Evolutionary conservation across 2,113 vertebrate species (phyloP).

Genomic region (Catharus bicknelli): DNA sequence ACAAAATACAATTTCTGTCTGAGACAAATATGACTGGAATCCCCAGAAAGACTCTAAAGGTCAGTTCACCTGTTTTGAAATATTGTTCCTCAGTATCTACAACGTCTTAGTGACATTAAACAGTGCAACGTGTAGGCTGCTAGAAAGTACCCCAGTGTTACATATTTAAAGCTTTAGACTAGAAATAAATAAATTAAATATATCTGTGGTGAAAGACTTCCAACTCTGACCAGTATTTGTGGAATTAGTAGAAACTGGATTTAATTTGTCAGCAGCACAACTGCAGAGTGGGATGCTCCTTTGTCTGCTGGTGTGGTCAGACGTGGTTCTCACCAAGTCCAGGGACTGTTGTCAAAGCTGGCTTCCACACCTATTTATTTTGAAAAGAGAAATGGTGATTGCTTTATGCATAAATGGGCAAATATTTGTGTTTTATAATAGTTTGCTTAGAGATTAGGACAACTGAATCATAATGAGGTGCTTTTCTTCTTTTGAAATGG

Average conservation of each 20-base stretch:
- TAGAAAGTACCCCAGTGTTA: not conserved
- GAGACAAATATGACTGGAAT: conserved; percentile 40
- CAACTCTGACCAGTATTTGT: not conserved
- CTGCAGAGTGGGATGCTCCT: not conserved
- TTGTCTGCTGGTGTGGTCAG: not conserved
- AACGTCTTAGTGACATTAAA: conserved; percentile 42
- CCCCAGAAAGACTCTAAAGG: conserved; percentile 42
- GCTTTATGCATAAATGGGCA: not conserved
- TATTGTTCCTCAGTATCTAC: conserved; percentile 4
- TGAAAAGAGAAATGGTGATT: not conserved
- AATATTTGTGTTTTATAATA: conserved; percentile 42
- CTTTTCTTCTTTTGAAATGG: conserved; percentile 15
- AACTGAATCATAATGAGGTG: not conserved
- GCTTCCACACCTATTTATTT: not conserved
- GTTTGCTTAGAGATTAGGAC: conserved; percentile 3
- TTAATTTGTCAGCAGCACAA: not conserved
- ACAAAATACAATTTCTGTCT: conserved; percentile 19
- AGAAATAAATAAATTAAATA: not conserved
- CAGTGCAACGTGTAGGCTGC: not conserved
- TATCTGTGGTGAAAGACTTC: not conserved
- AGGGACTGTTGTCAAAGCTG: not conserved
- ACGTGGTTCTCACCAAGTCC: not conserved
- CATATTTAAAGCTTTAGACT: not conserved
- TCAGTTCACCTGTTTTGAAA: conserved; percentile 27
- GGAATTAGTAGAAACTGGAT: not conserved